Base-by-base conservation (phyloP, 30 jellyfish, hydroid and myxozoan species). In the Turritopsis dohrnii region DNA sequence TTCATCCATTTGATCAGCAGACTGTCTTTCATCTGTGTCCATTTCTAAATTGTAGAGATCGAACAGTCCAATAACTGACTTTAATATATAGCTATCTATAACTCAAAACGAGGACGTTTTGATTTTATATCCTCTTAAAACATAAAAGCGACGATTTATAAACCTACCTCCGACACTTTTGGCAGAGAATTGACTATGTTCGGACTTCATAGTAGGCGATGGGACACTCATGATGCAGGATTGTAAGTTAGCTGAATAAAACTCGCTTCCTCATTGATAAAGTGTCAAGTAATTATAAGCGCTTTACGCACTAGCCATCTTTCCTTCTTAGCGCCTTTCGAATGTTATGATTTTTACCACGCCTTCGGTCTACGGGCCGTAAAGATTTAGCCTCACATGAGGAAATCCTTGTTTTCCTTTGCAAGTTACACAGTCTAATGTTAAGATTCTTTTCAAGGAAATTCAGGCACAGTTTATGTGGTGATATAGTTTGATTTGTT, bases 1-100 rank as follows among this genome's bases (percentile, higher is more conserved):
- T 72, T 89, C 99, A 91, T 94, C 99, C 99, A 94, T 94, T 85
- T 86, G 95, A 65, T 94, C 96, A 28, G 95, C 96, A 19, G 99
- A 88, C 88, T 88, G 72, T 1, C 98, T 75, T 74, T 92, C 96
- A 87, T 95, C 96, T 71, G 96, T 85, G 74, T 92, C 96, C 22
- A 89, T 92, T 72, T 92, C 97, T 92, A 83, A 69, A 7, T 8
- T 41, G 60, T 41, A 41, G 60, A 41, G 5, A 41, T 3, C 9
- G 13, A 41, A 41, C 13, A 41, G 60, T 41, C 5, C 60, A 41
- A 41, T 5, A 41, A 41, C 60, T 3, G 60, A 3, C 60, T 41
- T 41, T 41, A 41, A 41, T 5, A 3, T 41, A 41, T n/a, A n/a
- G n/a, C n/a, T n/a, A n/a, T n/a, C n/a, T n/a, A n/a, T n/a, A n/a